phyloP scores from a whole-genome alignment of 2,113 vertebrate genomes.

The Tiliqua scincoides region DNA sequence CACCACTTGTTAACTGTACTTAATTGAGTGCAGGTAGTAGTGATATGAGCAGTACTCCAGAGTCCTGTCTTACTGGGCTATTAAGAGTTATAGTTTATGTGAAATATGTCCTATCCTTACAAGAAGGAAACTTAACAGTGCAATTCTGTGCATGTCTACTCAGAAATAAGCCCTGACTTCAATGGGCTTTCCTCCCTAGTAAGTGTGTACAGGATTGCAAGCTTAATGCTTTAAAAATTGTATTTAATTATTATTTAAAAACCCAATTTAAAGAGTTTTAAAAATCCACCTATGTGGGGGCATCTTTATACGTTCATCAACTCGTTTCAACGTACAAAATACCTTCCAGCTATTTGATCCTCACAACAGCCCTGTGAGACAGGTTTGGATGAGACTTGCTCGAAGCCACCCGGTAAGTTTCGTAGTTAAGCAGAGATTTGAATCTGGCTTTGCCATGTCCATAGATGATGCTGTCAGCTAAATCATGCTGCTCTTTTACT shows the following conservation, averaged over 20 bases:
- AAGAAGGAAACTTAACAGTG: background rate
- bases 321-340: background rate
- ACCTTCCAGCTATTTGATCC: background rate
- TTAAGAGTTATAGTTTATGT: background rate
- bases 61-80: background rate
- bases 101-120: background rate
- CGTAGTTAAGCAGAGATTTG: background rate
- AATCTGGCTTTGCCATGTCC: background rate
- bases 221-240: too few species aligned
- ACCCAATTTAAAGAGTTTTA: background rate
- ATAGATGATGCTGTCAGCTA: background rate
- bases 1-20: too few species aligned
- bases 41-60: background rate
- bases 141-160: too few species aligned
- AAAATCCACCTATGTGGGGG: background rate
- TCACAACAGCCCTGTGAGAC: background rate
- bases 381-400: background rate
- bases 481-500: background rate
- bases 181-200: too few species aligned
- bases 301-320: background rate
- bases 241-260: background rate
- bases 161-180: too few species aligned
- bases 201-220: too few species aligned
- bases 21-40: background rate
- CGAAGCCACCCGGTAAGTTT: background rate